Conservation (phyloP, 2,888 invertebrate genomes). For the Cryptocheilus praepositus region DNA sequence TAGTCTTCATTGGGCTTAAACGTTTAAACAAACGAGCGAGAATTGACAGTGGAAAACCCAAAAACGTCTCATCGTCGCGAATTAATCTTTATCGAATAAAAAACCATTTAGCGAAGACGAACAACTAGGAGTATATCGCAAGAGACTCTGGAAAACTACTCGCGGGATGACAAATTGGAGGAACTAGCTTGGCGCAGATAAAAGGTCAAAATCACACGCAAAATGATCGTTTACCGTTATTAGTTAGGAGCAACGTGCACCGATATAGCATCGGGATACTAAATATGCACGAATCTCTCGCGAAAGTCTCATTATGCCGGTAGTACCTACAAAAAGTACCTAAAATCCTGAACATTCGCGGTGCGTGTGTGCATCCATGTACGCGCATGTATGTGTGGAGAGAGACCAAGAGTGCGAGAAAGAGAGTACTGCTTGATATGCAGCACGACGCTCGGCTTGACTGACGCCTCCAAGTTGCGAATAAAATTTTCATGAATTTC, state of each 20-base stretch:
- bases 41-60: no score
- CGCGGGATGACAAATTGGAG: no score
- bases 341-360: slow-evolving; percentile 4
- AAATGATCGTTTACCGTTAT: no score
- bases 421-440: slow-evolving; percentile 68
- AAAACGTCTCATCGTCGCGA: no score
- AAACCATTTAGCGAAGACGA: no score
- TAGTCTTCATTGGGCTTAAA: no score
- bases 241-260: not conserved
- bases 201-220: not conserved
- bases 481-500: slow-evolving; percentile 75
- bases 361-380: not conserved
- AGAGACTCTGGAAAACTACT: no score
- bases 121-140: no score
- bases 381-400: not conserved
- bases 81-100: no score
- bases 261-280: slow-evolving; percentile 5
- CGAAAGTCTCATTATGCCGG: slow-evolving; percentile 6
- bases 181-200: no score
- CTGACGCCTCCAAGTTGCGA: slow-evolving; percentile 73
- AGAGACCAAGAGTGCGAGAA: slow-evolving; percentile 15
- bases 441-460: slow-evolving; percentile 69
- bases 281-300: not conserved
- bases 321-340: not conserved
- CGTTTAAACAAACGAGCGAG: no score